Conservation (phyloP, 2,113 vertebrate species). For the Tautogolabrus adspersus region DNA sequence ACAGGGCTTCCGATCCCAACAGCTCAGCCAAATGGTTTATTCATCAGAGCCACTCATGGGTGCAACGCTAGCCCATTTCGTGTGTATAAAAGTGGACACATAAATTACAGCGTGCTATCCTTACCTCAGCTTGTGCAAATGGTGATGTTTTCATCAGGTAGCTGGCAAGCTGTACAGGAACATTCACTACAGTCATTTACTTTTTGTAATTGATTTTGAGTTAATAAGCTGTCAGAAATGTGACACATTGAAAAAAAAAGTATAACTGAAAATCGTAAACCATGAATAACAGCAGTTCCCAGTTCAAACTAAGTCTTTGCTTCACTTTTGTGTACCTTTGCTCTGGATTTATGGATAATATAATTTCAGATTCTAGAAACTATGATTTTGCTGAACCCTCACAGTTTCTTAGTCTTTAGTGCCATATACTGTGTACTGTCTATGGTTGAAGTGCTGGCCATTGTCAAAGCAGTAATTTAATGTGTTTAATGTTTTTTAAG, state of each 20-base stretch:
- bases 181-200: neutral
- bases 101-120: slow-evolving; percentile 66
- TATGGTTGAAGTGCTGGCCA: slow-evolving; percentile 8
- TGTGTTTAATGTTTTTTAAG: slow-evolving; percentile 39
- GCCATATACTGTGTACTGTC: slow-evolving; percentile 30
- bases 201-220: slow-evolving; percentile 47
- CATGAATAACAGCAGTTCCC: neutral
- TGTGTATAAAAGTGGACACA: slow-evolving; percentile 53
- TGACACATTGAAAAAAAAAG: slow-evolving; percentile 2
- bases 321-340: slow-evolving; percentile 12
- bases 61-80: slow-evolving; percentile 56
- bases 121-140: slow-evolving; percentile 32
- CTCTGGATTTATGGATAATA: slow-evolving; percentile 19
- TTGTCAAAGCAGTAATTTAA: slow-evolving; percentile 18
- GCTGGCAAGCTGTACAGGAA: slow-evolving; percentile 5
- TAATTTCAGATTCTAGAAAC: slow-evolving; percentile 12
- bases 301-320: neutral
- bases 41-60: slow-evolving; percentile 70
- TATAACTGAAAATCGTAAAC: slow-evolving; percentile 15
- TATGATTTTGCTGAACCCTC: neutral
- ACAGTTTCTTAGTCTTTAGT: slow-evolving; percentile 4
- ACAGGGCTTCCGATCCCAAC: slow-evolving; percentile 74
- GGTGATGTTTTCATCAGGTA: slow-evolving; percentile 50
- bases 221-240: slow-evolving; percentile 40
- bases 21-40: slow-evolving; percentile 77